A percentile compares a stretch with the other conserved stretches of the same genome.
Conservation (phyloP, 2,888 invertebrate genomes). For the Drosophila lacicola region DNA sequence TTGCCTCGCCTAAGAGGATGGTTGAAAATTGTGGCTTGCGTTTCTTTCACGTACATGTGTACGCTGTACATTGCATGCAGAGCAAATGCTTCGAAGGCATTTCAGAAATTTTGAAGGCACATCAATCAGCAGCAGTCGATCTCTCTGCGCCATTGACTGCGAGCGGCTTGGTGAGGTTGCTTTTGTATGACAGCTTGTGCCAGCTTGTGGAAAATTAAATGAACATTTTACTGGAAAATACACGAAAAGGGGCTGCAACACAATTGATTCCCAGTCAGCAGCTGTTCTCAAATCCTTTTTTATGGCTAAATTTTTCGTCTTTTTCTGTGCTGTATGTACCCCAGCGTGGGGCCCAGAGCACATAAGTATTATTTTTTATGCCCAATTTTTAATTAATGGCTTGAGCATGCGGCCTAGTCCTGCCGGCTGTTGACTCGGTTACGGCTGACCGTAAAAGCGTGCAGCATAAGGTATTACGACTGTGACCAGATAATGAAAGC, state of each 20-base stretch:
- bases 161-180: neutral
- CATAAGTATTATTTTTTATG: conserved; percentile 66
- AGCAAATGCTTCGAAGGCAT: conserved; percentile 1
- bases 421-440: conserved; percentile 40
- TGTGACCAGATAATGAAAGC: conserved; percentile 34
- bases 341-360: conserved; percentile 12
- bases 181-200: conserved; percentile 42
- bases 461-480: conserved; percentile 16
- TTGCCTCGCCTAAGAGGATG: neutral
- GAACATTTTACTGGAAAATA: conserved; percentile 8
- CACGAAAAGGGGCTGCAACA: conserved; percentile 4
- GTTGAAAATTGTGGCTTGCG: neutral
- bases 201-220: conserved; percentile 32
- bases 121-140: conserved; percentile 73
- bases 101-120: conserved; percentile 39
- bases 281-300: conserved; percentile 50
- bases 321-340: conserved; percentile 1
- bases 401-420: neutral
- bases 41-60: neutral
- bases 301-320: conserved; percentile 22
- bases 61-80: neutral
- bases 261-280: conserved; percentile 35
- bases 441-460: conserved; percentile 41
- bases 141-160: conserved; percentile 20
- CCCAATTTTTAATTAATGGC: conserved; percentile 69